Evolutionary conservation across 2,113 vertebrate genomes (phyloP), one percentile per base, ranked within the genome.

Genomic region (Apteryx owenii): DNA sequence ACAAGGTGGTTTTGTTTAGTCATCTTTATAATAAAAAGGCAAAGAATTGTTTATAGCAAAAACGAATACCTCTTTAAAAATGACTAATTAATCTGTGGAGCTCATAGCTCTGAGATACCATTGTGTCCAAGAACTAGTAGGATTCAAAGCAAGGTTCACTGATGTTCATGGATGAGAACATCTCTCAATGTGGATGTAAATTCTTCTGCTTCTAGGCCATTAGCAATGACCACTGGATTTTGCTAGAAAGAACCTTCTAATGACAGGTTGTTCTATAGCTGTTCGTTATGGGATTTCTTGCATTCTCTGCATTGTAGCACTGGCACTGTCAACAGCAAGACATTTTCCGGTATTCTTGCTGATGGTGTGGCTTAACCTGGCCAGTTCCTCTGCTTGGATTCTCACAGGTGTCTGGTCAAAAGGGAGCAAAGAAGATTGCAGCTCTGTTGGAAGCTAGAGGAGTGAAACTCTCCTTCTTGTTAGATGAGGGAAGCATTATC

Each of bases 401-500:
- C 95, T 77, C 91, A 2, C 94, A 99, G 99, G 96, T 99, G 16
- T 86, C 2, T 18, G 99, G 99, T 44, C 8, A 12, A 29, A 87
- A 98, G 3, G 99, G 99, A 44, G 99, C 98, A 9, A 58, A 86
- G 96, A 98, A 97, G 95, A 99, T 99, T 8, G 98, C 98, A 60
- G 98, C 95, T 51, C 26, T 99, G 42, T 93, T 99, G 71, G 98
- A 99, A 92, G 95, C 98, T 15, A 98, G 98, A 51, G 98, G 98
- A 4, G 94, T 99, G 58, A 97, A 97, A 46, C 98, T 99, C 44
- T 97, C 96, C 50, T 99, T 99, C 92, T 68, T 99, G 53, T 96
- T 99, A 70, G 99, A 99, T 0, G 99, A 99, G 93, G 98, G 99
- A 4, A 96, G 98, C 9, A 97, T 97, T 0, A 88, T 99, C 40